These are phyloP conservation scores for Drosophila novamexicana DNA, from an alignment of 1,140 invertebrate genomes.

Conservation along the genomic window DNA sequence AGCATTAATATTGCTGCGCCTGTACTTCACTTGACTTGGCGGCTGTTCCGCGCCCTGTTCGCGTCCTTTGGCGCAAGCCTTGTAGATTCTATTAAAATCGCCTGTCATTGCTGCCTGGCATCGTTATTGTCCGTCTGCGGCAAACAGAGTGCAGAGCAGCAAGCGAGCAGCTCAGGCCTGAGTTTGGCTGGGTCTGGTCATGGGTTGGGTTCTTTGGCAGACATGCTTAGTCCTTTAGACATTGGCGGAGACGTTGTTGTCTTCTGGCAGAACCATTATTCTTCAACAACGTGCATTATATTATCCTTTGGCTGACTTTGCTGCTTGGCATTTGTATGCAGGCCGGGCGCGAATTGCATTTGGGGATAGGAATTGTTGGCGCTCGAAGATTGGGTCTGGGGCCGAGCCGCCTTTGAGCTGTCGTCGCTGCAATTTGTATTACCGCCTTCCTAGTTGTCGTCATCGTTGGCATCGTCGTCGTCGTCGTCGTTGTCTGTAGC, in stretches of 20 bases:
- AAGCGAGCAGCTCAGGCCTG: conserved; percentile 15
- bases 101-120: conserved; percentile 77
- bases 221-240: conserved; percentile 67
- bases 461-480: background rate
- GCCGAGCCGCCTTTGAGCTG: conserved; percentile 67
- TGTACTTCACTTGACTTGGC: conserved; percentile 35
- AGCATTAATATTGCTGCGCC: conserved; percentile 24
- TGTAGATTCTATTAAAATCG: conserved; percentile 77
- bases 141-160: conserved; percentile 1
- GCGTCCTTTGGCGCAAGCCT: background rate
- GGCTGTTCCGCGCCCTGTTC: background rate
- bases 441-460: conserved; percentile 49
- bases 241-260: conserved; percentile 62
- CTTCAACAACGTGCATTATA: conserved; percentile 82
- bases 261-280: conserved; percentile 79
- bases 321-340: conserved; percentile 75
- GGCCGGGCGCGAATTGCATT: conserved; percentile 77
- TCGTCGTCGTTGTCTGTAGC: conserved; percentile 46
- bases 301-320: conserved; percentile 74
- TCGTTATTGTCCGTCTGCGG: conserved; percentile 69
- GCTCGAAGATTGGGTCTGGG: conserved; percentile 22
- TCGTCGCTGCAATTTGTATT: conserved; percentile 81
- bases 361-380: conserved; percentile 52
- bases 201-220: conserved; percentile 47
- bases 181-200: background rate